These are phyloP conservation scores for Unio delphinus DNA, from an alignment of 2,888 invertebrate genomes.

Conservation along the genomic window DNA sequence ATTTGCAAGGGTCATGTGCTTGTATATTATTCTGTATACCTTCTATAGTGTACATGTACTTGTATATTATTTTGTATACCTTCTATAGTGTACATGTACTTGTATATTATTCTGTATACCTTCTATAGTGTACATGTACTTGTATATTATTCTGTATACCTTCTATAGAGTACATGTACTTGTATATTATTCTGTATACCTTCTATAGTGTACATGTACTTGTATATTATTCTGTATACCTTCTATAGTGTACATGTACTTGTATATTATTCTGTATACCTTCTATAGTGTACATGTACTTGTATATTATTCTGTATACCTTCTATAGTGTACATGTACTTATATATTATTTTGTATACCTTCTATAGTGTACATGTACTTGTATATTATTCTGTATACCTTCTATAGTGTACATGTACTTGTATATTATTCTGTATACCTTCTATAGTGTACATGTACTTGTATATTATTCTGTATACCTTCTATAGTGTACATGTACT, in stretches of 20 bases:
- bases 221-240: too few relatives aligned
- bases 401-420: background rate
- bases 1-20: background rate
- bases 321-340: background rate
- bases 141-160: too few relatives aligned
- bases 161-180: background rate
- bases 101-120: background rate
- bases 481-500: background rate
- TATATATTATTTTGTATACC: background rate
- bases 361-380: too few relatives aligned
- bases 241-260: background rate
- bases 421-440: background rate
- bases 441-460: too few relatives aligned
- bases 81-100: slow-evolving; percentile 28
- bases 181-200: background rate
- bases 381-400: too few relatives aligned
- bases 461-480: too few relatives aligned
- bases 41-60: too few relatives aligned
- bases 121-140: too few relatives aligned
- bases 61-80: too few relatives aligned
- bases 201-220: too few relatives aligned
- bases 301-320: too few relatives aligned
- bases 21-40: background rate
- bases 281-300: too few relatives aligned
- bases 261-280: background rate